Evolutionary conservation across 1,140 invertebrate genomes (phyloP).

Genomic region (Drosophila sechellia): DNA sequence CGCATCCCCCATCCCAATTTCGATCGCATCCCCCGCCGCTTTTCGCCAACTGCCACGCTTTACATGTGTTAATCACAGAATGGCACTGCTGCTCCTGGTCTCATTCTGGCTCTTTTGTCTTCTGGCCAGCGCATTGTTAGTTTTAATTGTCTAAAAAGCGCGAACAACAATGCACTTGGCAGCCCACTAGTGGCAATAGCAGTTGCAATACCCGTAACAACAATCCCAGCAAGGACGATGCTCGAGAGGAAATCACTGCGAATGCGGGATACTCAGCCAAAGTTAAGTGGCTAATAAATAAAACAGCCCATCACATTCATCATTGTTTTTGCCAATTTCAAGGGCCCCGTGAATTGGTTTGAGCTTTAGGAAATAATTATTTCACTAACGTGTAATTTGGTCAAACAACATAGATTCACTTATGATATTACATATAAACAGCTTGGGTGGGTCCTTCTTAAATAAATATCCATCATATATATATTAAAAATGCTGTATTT

Average conservation of each 20-base stretch:
- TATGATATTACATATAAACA: no score
- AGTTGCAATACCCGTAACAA: slow-evolving; percentile 39
- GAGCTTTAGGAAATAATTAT: no score
- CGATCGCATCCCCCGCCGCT: slow-evolving; percentile 28
- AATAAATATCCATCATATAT: no score
- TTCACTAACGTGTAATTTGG: no score
- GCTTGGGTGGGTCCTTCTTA: no score
- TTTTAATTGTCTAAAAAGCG: slow-evolving; percentile 80
- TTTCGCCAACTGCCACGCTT: slow-evolving; percentile 64
- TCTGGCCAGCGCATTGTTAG: slow-evolving; percentile 65
- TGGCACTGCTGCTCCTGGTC: slow-evolving; percentile 57
- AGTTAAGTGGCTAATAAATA: slow-evolving; percentile 4
- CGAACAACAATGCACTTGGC: slow-evolving; percentile 59
- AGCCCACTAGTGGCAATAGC: slow-evolving; percentile 38
- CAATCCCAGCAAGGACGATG: slow-evolving; percentile 16
- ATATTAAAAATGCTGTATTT: no score
- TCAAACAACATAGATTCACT: no score
- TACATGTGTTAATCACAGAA: slow-evolving; percentile 84
- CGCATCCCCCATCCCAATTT: background rate
- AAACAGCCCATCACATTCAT: background rate
- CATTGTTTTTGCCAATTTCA: background rate
- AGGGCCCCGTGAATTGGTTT: background rate
- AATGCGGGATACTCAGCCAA: slow-evolving; percentile 21
- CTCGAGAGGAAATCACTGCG: slow-evolving; percentile 2
- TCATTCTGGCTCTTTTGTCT: slow-evolving; percentile 43